Conservation (phyloP, 2,888 invertebrate genomes). For the Conistra vaccinii region DNA sequence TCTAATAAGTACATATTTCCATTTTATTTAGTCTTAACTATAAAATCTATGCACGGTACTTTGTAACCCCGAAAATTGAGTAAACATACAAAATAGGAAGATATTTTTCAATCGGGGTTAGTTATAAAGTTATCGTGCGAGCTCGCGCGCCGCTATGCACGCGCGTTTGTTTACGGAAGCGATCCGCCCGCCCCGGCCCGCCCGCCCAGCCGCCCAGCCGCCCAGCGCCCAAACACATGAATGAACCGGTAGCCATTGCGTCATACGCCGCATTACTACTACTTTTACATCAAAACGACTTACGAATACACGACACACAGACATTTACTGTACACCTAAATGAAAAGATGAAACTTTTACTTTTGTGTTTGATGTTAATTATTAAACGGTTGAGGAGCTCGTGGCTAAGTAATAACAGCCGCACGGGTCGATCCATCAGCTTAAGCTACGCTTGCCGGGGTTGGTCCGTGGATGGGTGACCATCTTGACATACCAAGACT, state of each 20-base stretch:
- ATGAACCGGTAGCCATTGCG: slow-evolving; percentile 71
- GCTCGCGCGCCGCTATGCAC: slow-evolving; percentile 44
- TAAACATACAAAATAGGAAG: slow-evolving; percentile 23
- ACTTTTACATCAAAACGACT: slow-evolving; percentile 37
- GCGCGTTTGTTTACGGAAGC: slow-evolving; percentile 69
- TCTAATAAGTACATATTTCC: too few relatives aligned
- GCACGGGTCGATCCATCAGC: too few relatives aligned
- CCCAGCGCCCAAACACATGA: slow-evolving; percentile 69
- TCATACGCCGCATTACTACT: slow-evolving; percentile 56
- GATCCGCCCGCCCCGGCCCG: slow-evolving; percentile 55
- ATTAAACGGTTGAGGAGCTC: too few relatives aligned
- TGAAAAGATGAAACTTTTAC: not conserved
- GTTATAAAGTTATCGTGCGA: slow-evolving; percentile 35
- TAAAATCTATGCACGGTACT: not conserved
- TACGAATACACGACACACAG: not conserved
- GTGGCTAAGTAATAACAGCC: too few relatives aligned
- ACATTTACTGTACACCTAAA: not conserved
- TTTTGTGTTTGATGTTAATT: not conserved
- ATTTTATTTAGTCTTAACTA: not conserved
- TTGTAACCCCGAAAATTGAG: not conserved
- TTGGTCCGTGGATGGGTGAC: too few relatives aligned
- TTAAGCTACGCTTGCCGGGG: too few relatives aligned
- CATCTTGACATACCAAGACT: too few relatives aligned
- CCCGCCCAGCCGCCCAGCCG: slow-evolving; percentile 63
- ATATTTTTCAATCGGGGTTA: slow-evolving; percentile 45